phyloP scores from a whole-genome alignment of 2,113 vertebrate genomes.

The Xiphias gladius region DNA sequence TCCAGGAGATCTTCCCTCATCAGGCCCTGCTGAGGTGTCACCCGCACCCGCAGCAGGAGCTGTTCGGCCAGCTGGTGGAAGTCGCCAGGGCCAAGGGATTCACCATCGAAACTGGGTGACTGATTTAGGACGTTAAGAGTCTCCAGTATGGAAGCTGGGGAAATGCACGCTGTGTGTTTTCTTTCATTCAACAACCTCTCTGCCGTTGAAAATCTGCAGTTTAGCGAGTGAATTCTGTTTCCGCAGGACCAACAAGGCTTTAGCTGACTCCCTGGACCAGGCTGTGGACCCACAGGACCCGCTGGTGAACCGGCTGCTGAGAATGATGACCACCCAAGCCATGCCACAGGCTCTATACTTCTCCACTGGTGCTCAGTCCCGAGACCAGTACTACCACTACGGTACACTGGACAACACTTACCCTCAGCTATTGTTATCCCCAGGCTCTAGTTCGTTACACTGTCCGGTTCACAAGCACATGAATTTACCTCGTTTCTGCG shows the following conservation, averaged over 20 bases:
- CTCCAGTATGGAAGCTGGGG: too few species aligned
- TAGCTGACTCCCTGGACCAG: conserved; percentile 92
- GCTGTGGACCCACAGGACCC: conserved; percentile 90
- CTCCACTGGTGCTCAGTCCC: conserved; percentile 87
- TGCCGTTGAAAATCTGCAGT: too few species aligned
- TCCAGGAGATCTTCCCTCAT: conserved; percentile 89
- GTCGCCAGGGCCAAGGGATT: conserved; percentile 90
- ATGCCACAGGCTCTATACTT: conserved; percentile 97
- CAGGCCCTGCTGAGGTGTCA: conserved; percentile 92
- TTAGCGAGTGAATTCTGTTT: neutral
- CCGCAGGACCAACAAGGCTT: conserved; percentile 91
- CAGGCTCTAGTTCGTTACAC: too few species aligned
- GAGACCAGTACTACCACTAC: conserved; percentile 92
- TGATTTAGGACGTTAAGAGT: neutral
- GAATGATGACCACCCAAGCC: conserved; percentile 94
- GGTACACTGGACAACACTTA: conserved; percentile 28
- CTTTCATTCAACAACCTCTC: too few species aligned
- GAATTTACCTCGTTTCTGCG: too few species aligned
- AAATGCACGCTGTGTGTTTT: too few species aligned
- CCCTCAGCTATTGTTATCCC: neutral
- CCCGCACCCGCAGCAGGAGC: conserved; percentile 91
- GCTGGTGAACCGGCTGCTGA: conserved; percentile 90
- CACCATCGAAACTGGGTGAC: conserved; percentile 90
- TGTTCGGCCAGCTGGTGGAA: conserved; percentile 89
- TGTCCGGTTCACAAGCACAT: too few species aligned